A percentile compares a stretch with the other conserved stretches of the same genome.
These are phyloP conservation scores for Bufotes viridis DNA, from an alignment of 2,797 vertebrate species.

Conservation along the genomic window DNA sequence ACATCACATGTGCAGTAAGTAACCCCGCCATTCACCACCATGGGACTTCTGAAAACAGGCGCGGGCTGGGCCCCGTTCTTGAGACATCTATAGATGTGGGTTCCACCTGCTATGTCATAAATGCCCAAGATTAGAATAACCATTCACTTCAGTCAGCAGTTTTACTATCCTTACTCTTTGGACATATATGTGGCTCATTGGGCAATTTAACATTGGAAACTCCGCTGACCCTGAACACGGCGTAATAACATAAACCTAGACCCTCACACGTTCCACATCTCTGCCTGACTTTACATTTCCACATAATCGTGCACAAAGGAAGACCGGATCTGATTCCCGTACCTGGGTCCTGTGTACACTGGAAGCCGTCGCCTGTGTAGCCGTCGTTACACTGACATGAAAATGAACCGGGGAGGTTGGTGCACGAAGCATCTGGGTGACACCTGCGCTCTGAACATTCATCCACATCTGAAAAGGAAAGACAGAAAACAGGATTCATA, in stretches of 20 bases:
- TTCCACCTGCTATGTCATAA: too few relatives aligned
- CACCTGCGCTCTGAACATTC: conserved; percentile 85
- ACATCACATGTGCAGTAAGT: too few relatives aligned
- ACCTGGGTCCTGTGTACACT: conserved; percentile 78
- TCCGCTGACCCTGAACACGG: too few relatives aligned
- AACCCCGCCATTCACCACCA: too few relatives aligned
- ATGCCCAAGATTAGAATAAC: too few relatives aligned
- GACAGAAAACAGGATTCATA: conserved; percentile 12
- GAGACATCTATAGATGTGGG: too few relatives aligned
- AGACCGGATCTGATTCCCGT: background rate
- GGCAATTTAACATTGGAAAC: too few relatives aligned
- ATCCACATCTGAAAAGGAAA: conserved; percentile 78
- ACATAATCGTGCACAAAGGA: background rate
- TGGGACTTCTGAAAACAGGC: too few relatives aligned
- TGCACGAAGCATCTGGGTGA: conserved; percentile 79
- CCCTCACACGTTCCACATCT: background rate
- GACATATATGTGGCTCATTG: too few relatives aligned
- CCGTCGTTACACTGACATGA: conserved; percentile 81
- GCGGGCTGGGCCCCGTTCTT: too few relatives aligned
- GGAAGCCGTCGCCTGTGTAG: conserved; percentile 83
- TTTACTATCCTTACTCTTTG: too few relatives aligned
- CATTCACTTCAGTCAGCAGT: too few relatives aligned
- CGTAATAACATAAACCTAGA: background rate
- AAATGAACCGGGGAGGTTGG: conserved; percentile 84
- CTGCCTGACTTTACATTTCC: background rate